Conservation (phyloP, 2,888 invertebrate species). For the Ormia ochracea region DNA sequence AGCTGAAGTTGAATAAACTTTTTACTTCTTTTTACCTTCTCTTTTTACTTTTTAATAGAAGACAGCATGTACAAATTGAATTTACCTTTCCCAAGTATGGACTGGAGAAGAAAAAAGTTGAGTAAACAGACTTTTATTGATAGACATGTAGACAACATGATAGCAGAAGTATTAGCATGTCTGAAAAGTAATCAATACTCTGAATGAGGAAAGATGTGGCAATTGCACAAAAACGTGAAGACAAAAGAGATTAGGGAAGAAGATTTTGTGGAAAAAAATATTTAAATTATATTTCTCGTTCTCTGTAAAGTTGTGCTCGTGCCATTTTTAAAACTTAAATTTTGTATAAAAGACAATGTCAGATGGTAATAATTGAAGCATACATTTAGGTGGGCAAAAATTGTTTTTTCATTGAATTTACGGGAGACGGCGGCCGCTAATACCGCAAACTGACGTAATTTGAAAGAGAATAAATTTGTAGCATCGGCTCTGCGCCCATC, state of each 20-base stretch:
- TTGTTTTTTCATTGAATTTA: too few relatives aligned
- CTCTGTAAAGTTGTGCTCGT: background rate
- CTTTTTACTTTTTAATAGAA: background rate
- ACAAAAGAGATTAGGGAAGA: background rate
- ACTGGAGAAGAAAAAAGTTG: background rate
- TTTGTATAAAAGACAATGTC: too few relatives aligned
- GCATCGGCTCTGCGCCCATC: too few relatives aligned
- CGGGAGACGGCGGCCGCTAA: too few relatives aligned
- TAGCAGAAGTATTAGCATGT: conserved; percentile 42
- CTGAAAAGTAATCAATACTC: conserved; percentile 52
- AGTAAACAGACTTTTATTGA: conserved; percentile 48
- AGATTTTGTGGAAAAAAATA: background rate
- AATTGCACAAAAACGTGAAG: conserved; percentile 8
- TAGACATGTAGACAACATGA: conserved; percentile 50
- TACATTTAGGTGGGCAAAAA: too few relatives aligned
- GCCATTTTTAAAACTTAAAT: too few relatives aligned
- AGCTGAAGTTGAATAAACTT: conserved; percentile 52
- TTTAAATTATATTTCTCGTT: background rate
- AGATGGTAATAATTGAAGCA: too few relatives aligned
- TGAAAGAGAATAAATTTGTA: too few relatives aligned
- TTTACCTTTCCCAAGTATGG: conserved; percentile 31
- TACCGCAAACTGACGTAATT: too few relatives aligned
- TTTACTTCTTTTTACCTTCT: background rate
- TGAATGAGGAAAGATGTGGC: conserved; percentile 37
- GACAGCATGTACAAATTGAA: conserved; percentile 43